A percentile compares a stretch with the other conserved stretches of the same genome.
Conservation (phyloP, 2,113 vertebrate genomes). For the Glaucomys volans region DNA sequence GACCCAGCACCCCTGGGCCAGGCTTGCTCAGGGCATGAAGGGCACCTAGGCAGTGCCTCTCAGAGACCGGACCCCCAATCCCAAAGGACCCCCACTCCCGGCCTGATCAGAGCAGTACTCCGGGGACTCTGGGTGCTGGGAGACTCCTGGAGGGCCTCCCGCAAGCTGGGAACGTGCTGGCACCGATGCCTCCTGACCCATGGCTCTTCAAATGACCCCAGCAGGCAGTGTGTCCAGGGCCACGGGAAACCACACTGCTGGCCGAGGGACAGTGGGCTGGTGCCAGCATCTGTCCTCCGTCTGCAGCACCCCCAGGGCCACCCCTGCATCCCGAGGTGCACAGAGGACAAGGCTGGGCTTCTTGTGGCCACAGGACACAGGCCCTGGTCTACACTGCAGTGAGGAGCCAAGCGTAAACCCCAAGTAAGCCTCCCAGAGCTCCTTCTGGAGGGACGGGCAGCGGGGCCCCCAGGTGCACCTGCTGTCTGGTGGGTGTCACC, state of each 20-base stretch:
- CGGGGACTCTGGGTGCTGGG: too few relatives aligned
- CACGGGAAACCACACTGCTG: neutral
- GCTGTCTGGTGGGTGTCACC: neutral
- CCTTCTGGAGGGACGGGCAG: neutral
- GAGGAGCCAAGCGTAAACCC: neutral
- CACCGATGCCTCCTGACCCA: neutral
- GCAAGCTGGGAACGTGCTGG: neutral
- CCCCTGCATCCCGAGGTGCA: too few relatives aligned
- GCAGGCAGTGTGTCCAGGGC: neutral
- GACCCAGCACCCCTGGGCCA: neutral
- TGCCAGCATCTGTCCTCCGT: neutral
- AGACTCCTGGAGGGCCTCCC: neutral
- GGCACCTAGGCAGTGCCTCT: neutral
- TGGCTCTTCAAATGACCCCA: too few relatives aligned
- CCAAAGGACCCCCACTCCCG: neutral
- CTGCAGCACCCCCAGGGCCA: neutral
- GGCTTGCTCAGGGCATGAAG: neutral
- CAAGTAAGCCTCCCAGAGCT: neutral
- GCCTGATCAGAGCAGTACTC: neutral
- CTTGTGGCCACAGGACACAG: neutral
- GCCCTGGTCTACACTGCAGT: neutral
- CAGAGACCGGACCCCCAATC: neutral
- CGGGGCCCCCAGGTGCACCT: neutral
- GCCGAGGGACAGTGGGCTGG: neutral
- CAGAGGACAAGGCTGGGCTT: neutral